Base-by-base conservation (phyloP, 1,140 invertebrate species). In the Olivierus martensii region DNA sequence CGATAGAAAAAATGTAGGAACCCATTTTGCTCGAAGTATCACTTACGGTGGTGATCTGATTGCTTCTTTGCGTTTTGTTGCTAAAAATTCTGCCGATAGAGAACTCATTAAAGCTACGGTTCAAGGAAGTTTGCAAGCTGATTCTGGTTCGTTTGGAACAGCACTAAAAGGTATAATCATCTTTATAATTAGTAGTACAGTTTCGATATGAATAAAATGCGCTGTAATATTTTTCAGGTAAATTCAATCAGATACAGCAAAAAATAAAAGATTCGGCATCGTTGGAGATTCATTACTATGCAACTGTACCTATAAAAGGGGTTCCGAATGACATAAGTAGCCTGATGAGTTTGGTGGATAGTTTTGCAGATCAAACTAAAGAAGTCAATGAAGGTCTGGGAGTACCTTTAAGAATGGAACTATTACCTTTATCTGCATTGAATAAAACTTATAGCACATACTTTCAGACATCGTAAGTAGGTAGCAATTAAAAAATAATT, bases 1-100 rank as follows among this genome's bases (percentile, higher is more conserved):
- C 2, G 55, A 57, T 17, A 34, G 3, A 15, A 19, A 37, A 10
- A 10, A 39, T 11, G 22, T 53, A 10, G 52, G 56, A 1, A 53
- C 56, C 10, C 56, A 57, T 21, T 57, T 50, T 17, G 56, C 48
- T 19, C 47, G 56, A n/a, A 51, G 48, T 36, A 46, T 57, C 6
- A 57, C 52, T 12, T 57, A 53, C 28, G 56, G 56, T 2, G 56
- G 56, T n/a, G 56, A 57, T 51, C 44, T 57, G 12, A 50, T 57
- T 3, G 56, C 56, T 18, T 53, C 56, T 11, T 37, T 57, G 7
- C 15, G 49, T 14, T 57, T 57, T 42, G 45, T 22, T 3, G 56
- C 56, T 9, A 46, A 51, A 22, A 53, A 51, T 17, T n/a, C 56
- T 15, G 46, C 44, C 0, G 56, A 57, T 28, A 47, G 48, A 35